Base-by-base conservation (phyloP, 23 tunicate genomes). In the Styela clava region DNA sequence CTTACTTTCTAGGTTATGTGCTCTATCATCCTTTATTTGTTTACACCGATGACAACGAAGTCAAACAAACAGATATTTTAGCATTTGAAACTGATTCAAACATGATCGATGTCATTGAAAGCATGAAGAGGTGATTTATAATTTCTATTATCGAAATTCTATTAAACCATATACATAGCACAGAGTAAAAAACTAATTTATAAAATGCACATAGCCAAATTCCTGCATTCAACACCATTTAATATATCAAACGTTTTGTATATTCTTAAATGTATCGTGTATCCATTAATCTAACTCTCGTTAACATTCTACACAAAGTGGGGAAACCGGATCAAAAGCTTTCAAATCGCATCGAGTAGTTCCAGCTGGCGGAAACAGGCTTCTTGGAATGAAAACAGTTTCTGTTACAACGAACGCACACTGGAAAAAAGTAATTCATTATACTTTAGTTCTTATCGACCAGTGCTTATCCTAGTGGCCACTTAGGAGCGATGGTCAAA, bases 361-460 rank as follows among this genome's bases (percentile, higher is more conserved):
- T 25, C 68, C 88, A 16, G 86, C 71, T 22, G 88, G 88, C 3
- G 74, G 72, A 33, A 78, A 77, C 78, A 78, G 61, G 24, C 61
- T 24, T 26, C 79, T 78, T 36, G 88, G 88, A 20, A 67, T 85
- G 33, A 35, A 63, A 34, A 32, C 29, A 35, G 78, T 85, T 2
- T 31, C 51, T 9, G 83, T 85, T 0, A 19, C 22, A 31, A 64
- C 88, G n/a, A 51, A 51, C 1, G 63, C 61, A 35, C 34, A 23
- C 26, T 85, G 88, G 88, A 85, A 68, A 35, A 76, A 79, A 83
- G 88, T 85, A 69, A 24, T 21, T n/a, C n/a, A n/a, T n/a, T n/a
- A n/a, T n/a, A n/a, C n/a, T n/a, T n/a, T n/a, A n/a, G n/a, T n/a
- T n/a, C n/a, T n/a, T n/a, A n/a, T n/a, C n/a, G n/a, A n/a, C n/a